Evolutionary conservation across 2,113 vertebrate species (phyloP), one percentile per base, ranked within the genome.

Genomic region (Alligator sinensis): DNA sequence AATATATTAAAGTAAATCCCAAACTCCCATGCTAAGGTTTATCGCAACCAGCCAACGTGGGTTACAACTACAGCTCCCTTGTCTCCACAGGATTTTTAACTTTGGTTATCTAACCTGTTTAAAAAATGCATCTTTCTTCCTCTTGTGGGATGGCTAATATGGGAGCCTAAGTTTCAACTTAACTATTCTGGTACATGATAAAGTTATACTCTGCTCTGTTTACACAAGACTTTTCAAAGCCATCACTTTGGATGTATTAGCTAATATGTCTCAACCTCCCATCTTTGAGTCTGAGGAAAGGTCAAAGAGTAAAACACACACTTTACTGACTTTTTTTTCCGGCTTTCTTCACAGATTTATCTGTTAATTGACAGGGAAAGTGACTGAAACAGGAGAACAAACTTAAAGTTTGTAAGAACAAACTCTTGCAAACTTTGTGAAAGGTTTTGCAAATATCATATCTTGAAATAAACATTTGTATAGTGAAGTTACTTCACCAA

Each of bases 181-280:
- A 2, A 4, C 10, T 62, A 3, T 28, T 54, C 5, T 11, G 77
- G 25, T 18, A 4, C 2, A 25, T 72, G 11, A 64, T 19, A 66
- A 2, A 47, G 47, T 47, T 47, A 47, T 47, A 47, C 47, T 47
- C 8, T 0, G 0, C 64, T n/a, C 58, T 24, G 6, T 25, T 81
- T 47, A 57, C 6, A 15, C 28, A 38, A 22, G 4, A 28, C 16
- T n/a, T 74, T 38, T 15, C 34, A 68, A 22, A 72, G 14, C 66
- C 5, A 6, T 28, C 61, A 38, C 16, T 11, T 76, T 30, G 11
- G 38, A 38, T 24, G 19, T 12, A 17, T 74, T 74, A 74, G 4
- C 30, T 72, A 47, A 38, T 6, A 24, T 47, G 34, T 38, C 38
- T 12, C 18, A 86, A 28, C 7, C 38, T 79, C 24, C 11, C 6